Percentiles rank a stretch among this genome's conserved stretches.
Evolutionary conservation across 2,113 vertebrate genomes (phyloP).

Genomic region (Microcebus jonahi): DNA sequence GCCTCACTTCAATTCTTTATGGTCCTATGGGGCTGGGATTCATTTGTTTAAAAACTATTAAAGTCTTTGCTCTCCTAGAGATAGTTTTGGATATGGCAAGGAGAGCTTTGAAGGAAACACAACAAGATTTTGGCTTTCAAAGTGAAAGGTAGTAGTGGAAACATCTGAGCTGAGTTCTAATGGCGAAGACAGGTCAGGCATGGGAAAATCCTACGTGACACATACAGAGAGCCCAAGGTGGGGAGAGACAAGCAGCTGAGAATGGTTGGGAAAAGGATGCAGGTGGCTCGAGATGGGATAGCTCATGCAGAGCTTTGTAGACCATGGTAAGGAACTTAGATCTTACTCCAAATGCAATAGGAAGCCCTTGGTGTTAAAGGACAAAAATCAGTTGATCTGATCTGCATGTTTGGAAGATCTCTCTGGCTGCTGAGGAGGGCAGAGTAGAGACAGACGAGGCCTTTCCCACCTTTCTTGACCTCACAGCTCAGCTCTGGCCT

Average conservation of each 20-base stretch:
- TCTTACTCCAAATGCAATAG: background rate
- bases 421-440: background rate
- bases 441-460: background rate
- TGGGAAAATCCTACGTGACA: accelerated
- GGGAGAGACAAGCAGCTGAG: background rate
- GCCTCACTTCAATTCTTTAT: background rate
- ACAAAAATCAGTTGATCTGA: background rate
- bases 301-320: background rate
- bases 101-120: background rate
- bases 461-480: background rate
- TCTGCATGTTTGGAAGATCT: background rate
- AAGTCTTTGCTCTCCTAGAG: background rate
- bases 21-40: background rate
- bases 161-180: background rate
- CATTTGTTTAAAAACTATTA: background rate
- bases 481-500: background rate
- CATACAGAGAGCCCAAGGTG: background rate
- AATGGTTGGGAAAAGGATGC: background rate
- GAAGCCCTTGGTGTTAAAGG: background rate
- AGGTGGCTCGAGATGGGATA: background rate
- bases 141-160: background rate
- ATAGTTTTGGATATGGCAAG: background rate
- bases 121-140: background rate
- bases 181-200: background rate
- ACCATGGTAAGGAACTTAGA: background rate